Conservation (phyloP, 2,113 vertebrate genomes). For the Microcebus lehilahytsara region DNA sequence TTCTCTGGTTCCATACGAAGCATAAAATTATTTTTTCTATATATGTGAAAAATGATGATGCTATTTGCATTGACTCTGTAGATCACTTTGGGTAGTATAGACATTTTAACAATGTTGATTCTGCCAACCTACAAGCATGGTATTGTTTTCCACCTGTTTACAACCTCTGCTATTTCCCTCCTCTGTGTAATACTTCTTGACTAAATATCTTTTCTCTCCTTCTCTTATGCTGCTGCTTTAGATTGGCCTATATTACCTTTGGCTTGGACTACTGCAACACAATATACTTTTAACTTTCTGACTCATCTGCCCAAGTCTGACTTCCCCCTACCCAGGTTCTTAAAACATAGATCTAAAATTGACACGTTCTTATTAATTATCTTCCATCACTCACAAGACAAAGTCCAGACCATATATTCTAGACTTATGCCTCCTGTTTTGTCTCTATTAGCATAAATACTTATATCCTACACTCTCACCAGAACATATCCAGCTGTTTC, state of each 20-base stretch:
- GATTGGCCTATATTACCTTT: neutral
- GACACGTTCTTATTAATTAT: neutral
- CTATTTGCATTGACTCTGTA: too few relatives aligned
- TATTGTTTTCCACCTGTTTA: too few relatives aligned
- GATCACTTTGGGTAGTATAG: too few relatives aligned
- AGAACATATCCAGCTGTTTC: neutral
- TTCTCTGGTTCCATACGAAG: too few relatives aligned
- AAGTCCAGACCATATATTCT: neutral
- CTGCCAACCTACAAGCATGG: too few relatives aligned
- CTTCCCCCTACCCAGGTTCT: neutral
- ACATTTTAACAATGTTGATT: too few relatives aligned
- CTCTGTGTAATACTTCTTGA: neutral
- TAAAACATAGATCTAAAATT: neutral
- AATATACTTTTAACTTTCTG: neutral
- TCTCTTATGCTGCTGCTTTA: neutral
- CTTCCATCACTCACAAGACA: neutral
- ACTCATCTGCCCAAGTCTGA: neutral
- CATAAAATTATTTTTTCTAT: too few relatives aligned
- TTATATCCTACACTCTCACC: neutral
- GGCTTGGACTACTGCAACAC: neutral
- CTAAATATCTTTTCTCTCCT: neutral
- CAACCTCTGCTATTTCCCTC: too few relatives aligned
- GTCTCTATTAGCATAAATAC: neutral
- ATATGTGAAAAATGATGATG: too few relatives aligned
- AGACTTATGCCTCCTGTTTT: neutral